Evolutionary conservation across 2,113 vertebrate genomes (phyloP).

Genomic region (Microcebus lehilahytsara): DNA sequence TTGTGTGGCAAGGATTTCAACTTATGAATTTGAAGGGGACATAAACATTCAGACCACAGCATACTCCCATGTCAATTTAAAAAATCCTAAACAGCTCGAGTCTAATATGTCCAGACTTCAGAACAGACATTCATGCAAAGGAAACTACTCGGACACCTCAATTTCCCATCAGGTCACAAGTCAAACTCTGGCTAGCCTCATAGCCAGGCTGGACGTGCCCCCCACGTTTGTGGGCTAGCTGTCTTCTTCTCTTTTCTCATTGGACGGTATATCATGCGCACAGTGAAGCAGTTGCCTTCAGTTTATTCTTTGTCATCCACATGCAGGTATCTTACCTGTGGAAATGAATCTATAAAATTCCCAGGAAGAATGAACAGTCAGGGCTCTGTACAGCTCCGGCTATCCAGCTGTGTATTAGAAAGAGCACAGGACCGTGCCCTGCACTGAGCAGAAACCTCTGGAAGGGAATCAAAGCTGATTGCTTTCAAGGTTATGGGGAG

Average conservation of each 20-base stretch:
- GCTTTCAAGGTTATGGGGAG: background rate
- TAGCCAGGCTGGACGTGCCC: background rate
- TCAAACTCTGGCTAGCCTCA: background rate
- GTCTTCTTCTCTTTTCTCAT: background rate
- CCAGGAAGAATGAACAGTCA: background rate
- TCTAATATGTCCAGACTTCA: background rate
- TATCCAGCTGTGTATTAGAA: background rate
- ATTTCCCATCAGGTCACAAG: background rate
- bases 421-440: background rate
- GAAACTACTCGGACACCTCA: too few species aligned
- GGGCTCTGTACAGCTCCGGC: background rate
- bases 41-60: background rate
- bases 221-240: background rate
- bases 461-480: background rate
- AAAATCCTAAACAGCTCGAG: background rate
- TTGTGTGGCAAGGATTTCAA: background rate
- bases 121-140: background rate
- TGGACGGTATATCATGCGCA: background rate
- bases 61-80: accelerated
- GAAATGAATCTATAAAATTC: background rate
- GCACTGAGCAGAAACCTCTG: background rate
- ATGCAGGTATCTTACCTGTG: background rate
- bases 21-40: background rate
- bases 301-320: background rate
- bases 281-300: background rate